Conservation (phyloP, 2,113 vertebrate species). For the Todiramphus saurophagus region DNA sequence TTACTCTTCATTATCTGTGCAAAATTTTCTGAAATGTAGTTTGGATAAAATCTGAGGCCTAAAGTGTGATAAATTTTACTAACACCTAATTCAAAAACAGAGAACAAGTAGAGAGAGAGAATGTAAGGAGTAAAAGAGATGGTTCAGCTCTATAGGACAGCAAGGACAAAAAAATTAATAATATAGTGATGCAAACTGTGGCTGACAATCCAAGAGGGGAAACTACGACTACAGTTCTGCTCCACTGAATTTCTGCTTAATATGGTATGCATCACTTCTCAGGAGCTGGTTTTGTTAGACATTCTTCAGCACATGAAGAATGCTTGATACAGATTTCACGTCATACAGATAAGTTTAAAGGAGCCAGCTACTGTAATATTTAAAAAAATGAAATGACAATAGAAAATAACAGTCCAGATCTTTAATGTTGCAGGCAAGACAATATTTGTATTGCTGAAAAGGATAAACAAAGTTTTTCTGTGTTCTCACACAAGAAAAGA, state of each 20-base stretch:
- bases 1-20: not conserved
- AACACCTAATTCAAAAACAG: not conserved
- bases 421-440: not conserved
- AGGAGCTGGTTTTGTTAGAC: not conserved
- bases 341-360: not conserved
- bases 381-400: too few relatives aligned
- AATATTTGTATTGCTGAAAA: not conserved
- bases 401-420: not conserved
- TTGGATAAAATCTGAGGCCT: not conserved
- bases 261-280: not conserved
- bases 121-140: not conserved
- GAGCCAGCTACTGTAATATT: not conserved
- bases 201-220: not conserved
- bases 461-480: not conserved
- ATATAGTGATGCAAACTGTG: not conserved
- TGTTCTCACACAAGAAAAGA: not conserved
- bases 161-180: not conserved
- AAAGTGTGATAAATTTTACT: not conserved
- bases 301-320: not conserved
- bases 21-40: not conserved
- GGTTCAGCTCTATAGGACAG: not conserved
- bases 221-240: not conserved
- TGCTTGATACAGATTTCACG: not conserved
- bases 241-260: not conserved
- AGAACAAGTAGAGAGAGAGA: not conserved